Conservation (phyloP, 2,797 vertebrate genomes). For the Hydrolagus colliei region DNA sequence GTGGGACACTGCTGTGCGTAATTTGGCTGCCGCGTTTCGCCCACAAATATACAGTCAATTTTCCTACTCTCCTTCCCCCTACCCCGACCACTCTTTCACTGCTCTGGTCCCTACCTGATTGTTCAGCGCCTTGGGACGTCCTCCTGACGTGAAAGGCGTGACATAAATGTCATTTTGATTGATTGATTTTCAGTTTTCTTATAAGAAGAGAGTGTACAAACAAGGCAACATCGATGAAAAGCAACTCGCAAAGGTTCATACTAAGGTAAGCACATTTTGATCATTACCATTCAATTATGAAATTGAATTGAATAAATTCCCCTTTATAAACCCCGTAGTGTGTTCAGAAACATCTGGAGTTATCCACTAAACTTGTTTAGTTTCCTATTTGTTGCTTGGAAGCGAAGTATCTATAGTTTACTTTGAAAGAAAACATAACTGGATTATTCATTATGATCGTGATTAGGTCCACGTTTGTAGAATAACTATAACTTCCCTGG, state of each 20-base stretch:
- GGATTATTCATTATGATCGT: not conserved
- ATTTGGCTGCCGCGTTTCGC: no score
- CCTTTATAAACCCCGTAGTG: not conserved
- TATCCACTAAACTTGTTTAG: not conserved
- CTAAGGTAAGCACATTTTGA: constrained; percentile 62
- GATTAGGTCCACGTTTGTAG: not conserved
- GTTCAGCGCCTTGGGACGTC: no score
- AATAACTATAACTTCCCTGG: no score
- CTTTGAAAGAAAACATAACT: not conserved
- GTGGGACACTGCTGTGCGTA: no score
- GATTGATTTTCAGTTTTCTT: constrained; percentile 69
- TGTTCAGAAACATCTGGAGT: not conserved
- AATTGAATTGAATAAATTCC: not conserved
- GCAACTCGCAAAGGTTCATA: constrained; percentile 82
- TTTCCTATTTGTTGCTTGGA: not conserved
- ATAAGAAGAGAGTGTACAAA: constrained; percentile 83
- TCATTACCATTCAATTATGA: not conserved
- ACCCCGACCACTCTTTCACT: no score
- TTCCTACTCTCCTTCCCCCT: no score
- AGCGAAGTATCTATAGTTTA: not conserved
- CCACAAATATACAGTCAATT: no score
- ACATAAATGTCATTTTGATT: not conserved
- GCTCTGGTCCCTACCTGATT: no score
- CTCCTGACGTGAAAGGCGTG: no score
- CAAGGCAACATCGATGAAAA: constrained; percentile 77